Conservation (phyloP, 2,797 vertebrate species). For the Discoglossus pictus region DNA sequence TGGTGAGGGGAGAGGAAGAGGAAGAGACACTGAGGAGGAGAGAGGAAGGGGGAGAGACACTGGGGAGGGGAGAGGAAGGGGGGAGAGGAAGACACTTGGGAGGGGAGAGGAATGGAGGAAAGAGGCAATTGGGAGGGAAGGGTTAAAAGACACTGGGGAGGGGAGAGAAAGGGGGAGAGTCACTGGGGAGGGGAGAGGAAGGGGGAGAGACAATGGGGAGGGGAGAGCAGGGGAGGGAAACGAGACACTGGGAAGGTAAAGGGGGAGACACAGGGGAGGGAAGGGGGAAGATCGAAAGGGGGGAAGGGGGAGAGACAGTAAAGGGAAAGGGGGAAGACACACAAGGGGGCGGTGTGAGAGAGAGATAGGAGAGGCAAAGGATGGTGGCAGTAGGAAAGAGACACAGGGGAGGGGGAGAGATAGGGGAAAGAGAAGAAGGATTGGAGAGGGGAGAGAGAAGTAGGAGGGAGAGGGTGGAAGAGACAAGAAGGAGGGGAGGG, state of each 20-base stretch:
- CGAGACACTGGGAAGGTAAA: neutral
- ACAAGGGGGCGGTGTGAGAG: neutral
- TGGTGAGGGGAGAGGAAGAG: neutral
- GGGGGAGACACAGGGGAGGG: neutral
- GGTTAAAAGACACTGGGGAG: neutral
- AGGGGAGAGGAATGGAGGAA: neutral
- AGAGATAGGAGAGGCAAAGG: neutral
- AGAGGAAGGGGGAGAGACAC: neutral
- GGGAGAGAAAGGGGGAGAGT: no score
- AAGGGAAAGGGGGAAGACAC: no score
- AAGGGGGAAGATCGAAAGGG: neutral
- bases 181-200: neutral
- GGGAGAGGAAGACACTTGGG: no score
- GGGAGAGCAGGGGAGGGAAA: no score
- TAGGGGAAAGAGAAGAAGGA: no score
- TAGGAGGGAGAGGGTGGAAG: no score
- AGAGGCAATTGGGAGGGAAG: neutral
- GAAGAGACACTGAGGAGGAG: no score
- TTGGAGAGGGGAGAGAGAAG: no score
- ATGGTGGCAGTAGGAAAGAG: no score
- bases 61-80: no score
- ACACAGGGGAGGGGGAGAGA: neutral
- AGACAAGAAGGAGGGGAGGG: neutral
- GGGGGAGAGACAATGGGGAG: no score
- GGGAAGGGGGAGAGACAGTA: no score